Percentiles rank a stretch among this genome's conserved stretches.
Evolutionary conservation across 2,888 invertebrate genomes (phyloP).

Genomic region (Calephelis perditalis): DNA sequence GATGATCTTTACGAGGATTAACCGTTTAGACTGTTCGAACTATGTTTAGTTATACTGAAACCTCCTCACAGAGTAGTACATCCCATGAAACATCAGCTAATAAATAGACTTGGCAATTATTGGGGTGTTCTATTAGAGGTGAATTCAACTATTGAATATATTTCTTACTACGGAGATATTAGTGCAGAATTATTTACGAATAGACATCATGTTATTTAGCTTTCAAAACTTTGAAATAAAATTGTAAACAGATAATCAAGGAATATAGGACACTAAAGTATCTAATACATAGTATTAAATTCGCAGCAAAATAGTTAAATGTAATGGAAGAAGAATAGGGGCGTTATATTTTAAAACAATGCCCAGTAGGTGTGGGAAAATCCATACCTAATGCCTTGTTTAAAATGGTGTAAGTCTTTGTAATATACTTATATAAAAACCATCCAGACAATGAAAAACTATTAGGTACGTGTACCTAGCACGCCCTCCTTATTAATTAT

Average conservation of each 20-base stretch:
- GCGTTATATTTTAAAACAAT: constrained; percentile 7
- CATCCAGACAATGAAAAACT: not conserved
- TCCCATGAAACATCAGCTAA: too few relatives aligned
- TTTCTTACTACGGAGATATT: constrained; percentile 15
- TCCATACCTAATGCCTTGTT: not conserved
- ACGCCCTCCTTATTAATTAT: not conserved
- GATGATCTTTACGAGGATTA: too few relatives aligned
- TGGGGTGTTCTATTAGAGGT: constrained; percentile 16
- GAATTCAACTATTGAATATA: not conserved
- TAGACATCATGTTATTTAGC: constrained; percentile 19
- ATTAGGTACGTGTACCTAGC: constrained; percentile 4
- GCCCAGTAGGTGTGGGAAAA: not conserved
- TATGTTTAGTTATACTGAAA: too few relatives aligned
- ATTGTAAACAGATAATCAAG: constrained; percentile 15
- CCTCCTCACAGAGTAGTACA: too few relatives aligned
- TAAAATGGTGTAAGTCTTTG: not conserved
- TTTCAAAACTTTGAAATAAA: constrained; percentile 16
- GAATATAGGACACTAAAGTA: constrained; percentile 12
- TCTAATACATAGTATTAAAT: constrained; percentile 10
- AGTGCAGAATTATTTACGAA: constrained; percentile 18
- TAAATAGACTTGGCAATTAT: not conserved
- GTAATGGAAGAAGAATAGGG: constrained; percentile 3
- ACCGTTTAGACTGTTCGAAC: too few relatives aligned
- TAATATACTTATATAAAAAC: not conserved
- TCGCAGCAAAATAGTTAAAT: constrained; percentile 15